Conservation (phyloP, 2,888 invertebrate species). For the Drosophila anomalipes region DNA sequence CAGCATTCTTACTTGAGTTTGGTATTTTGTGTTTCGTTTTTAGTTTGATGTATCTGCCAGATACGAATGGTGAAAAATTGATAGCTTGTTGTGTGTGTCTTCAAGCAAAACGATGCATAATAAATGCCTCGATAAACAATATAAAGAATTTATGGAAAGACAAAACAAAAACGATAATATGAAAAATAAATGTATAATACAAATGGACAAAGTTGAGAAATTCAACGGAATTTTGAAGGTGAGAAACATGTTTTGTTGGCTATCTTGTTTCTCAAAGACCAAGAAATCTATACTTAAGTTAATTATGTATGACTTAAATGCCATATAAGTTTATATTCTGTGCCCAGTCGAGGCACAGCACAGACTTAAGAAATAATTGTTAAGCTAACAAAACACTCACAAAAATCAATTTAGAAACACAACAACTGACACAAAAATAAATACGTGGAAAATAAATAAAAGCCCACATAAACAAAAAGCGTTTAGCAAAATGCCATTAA, state of each 20-base stretch:
- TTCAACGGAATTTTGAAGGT: not conserved
- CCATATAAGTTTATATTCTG: not conserved
- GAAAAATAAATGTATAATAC: conserved; percentile 27
- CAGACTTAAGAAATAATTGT: conserved; percentile 12
- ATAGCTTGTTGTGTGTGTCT: conserved; percentile 61
- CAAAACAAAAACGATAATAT: conserved; percentile 11
- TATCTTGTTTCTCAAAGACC: conserved; percentile 2
- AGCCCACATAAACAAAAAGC: conserved; percentile 34
- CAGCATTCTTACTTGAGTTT: not conserved
- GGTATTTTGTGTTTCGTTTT: conserved; percentile 30
- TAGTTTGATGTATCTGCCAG: conserved; percentile 75
- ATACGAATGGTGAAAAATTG: conserved; percentile 72
- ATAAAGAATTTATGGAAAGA: conserved; percentile 56
- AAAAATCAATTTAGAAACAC: conserved; percentile 31
- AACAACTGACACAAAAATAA: conserved; percentile 2
- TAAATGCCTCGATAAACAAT: conserved; percentile 73
- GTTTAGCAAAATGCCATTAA: conserved; percentile 66
- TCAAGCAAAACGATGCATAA: conserved; percentile 76
- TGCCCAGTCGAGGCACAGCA: not conserved
- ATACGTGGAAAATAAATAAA: conserved; percentile 34
- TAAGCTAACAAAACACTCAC: conserved; percentile 15
- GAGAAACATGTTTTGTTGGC: conserved; percentile 11
- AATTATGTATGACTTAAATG: conserved; percentile 6
- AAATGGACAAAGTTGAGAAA: conserved; percentile 9
- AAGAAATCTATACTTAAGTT: not conserved